phyloP scores from a whole-genome alignment of 2,113 vertebrate species.

The Bambusicola thoracicus region DNA sequence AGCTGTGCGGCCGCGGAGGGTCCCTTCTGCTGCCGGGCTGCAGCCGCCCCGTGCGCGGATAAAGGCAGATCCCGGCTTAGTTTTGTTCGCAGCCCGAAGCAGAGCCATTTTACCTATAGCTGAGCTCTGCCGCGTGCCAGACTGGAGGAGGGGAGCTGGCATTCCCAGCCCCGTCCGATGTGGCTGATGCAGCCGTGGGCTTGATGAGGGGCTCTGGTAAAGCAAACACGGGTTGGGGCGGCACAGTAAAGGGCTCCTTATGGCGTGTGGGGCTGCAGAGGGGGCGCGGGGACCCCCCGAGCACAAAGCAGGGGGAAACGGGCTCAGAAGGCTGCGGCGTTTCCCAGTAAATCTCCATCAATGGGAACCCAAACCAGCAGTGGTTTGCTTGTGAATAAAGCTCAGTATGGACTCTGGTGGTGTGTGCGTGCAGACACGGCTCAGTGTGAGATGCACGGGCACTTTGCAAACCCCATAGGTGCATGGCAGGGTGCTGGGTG shows the following conservation, averaged over 20 bases:
- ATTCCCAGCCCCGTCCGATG: not conserved
- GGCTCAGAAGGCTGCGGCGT: not conserved
- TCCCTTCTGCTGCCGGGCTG: not conserved
- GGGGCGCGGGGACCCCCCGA: not conserved
- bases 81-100: not conserved
- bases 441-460: fast-evolving
- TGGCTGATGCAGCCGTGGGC: not conserved
- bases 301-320: not conserved
- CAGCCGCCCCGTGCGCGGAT: not conserved
- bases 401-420: fast-evolving
- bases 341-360: not conserved
- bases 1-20: not conserved
- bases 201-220: not conserved
- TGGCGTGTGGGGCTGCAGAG: not conserved
- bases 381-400: not conserved
- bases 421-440: not conserved
- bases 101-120: constrained; percentile 55
- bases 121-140: constrained; percentile 10
- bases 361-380: fast-evolving
- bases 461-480: fast-evolving
- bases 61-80: not conserved
- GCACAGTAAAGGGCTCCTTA: not conserved
- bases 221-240: not conserved
- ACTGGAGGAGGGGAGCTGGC: not conserved
- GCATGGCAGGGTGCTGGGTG: fast-evolving